phyloP scores from a whole-genome alignment of 2,113 vertebrate species.

The Menura novaehollandiae region DNA sequence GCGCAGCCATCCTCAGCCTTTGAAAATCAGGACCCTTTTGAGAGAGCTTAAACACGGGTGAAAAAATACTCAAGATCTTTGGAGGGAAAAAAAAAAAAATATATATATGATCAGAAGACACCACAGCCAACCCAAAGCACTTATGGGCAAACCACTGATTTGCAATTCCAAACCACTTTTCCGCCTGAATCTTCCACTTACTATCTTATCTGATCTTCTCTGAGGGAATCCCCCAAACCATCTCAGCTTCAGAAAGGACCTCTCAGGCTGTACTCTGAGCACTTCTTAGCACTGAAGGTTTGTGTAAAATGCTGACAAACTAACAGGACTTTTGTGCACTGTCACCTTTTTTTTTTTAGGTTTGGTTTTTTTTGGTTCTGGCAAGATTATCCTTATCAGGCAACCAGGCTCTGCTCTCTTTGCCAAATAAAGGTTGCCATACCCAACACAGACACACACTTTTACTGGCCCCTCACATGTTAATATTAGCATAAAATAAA shows the following conservation, averaged over 20 bases:
- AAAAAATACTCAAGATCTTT: neutral
- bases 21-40: neutral
- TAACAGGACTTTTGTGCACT: neutral
- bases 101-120: constrained; percentile 18
- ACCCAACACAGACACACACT: neutral
- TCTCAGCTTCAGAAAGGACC: neutral
- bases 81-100: neutral
- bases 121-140: constrained; percentile 33
- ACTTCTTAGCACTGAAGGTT: neutral
- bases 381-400: neutral
- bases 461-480: neutral
- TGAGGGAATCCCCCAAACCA: constrained; percentile 12
- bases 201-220: constrained; percentile 63
- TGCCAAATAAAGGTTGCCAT: neutral
- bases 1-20: neutral
- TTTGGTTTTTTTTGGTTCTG: neutral
- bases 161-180: constrained; percentile 64
- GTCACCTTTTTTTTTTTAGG: neutral
- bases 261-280: neutral
- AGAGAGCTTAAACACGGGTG: neutral
- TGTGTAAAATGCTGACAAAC: neutral
- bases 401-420: neutral
- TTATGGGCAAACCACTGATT: constrained; percentile 57
- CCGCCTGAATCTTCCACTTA: neutral
- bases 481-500: neutral